Percentiles rank a stretch among this genome's conserved stretches.
These are phyloP conservation scores for Anas georgica DNA, from an alignment of 2,797 vertebrate species.

Conservation along the genomic window DNA sequence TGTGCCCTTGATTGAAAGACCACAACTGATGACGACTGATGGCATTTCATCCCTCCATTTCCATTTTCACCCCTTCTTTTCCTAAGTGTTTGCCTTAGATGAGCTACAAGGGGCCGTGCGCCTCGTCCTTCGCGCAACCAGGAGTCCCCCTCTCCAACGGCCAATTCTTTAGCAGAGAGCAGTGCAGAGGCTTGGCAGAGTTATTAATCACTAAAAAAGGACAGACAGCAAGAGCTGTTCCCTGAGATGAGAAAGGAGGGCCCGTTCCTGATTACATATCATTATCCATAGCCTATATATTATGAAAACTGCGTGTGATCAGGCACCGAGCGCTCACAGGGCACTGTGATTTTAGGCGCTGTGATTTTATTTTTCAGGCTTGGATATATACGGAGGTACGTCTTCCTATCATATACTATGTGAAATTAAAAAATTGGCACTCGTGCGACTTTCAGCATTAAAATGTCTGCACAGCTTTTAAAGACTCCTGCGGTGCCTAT, in stretches of 20 bases:
- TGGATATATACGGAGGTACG: neutral
- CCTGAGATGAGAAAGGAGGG: neutral
- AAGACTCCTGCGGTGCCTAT: neutral
- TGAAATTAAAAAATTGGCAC: neutral
- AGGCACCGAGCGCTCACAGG: neutral
- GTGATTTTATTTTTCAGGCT: neutral
- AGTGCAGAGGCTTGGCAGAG: neutral
- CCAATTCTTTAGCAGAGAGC: neutral
- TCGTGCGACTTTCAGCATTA: neutral
- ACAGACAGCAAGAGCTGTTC: neutral
- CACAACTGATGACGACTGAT: neutral
- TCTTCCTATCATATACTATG: fast-evolving
- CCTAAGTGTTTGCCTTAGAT: fast-evolving
- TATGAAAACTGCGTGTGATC: fast-evolving
- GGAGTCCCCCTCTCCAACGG: neutral
- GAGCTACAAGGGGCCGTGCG: fast-evolving
- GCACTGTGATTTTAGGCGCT: neutral
- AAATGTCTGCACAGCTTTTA: neutral
- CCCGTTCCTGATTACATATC: neutral
- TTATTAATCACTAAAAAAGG: neutral
- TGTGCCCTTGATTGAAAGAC: neutral
- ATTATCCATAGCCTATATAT: neutral
- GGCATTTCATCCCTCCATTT: neutral
- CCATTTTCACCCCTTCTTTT: neutral
- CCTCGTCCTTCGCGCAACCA: neutral